These are phyloP conservation scores for Catostylus mosaicus DNA, from an alignment of 30 jellyfish, hydroid and myxozoan species.

Conservation along the genomic window DNA sequence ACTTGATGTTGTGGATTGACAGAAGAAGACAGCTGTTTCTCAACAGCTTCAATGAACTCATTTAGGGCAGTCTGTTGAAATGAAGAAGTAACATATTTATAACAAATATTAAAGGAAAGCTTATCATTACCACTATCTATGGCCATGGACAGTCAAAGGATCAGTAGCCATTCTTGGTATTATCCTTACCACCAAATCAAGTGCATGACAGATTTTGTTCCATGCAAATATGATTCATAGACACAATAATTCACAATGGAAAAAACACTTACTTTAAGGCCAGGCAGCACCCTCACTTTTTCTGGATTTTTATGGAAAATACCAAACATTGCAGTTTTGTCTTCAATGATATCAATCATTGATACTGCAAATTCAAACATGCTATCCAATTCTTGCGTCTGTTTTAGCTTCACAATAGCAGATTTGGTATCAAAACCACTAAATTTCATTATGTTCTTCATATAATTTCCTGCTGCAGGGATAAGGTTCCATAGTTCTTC, in stretches of 20 bases:
- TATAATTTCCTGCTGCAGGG: conserved; percentile 35
- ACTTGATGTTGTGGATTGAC: too few relatives aligned
- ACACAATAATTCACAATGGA: conserved; percentile 6
- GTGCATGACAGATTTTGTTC: too few relatives aligned
- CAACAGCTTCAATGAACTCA: too few relatives aligned
- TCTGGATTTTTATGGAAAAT: conserved; percentile 45
- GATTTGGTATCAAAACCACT: conserved; percentile 21
- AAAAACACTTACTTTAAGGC: conserved; percentile 27
- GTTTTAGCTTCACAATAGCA: conserved; percentile 17
- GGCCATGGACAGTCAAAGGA: too few relatives aligned
- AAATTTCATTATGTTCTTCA: conserved; percentile 27
- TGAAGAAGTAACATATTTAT: too few relatives aligned
- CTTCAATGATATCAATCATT: conserved; percentile 49
- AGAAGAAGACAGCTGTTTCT: too few relatives aligned
- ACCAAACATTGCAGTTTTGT: conserved; percentile 35
- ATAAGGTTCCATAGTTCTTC: conserved; percentile 43
- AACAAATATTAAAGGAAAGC: too few relatives aligned
- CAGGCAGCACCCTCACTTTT: conserved; percentile 42
- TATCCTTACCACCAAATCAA: too few relatives aligned
- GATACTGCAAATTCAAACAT: conserved; percentile 41
- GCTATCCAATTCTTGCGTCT: conserved; percentile 10
- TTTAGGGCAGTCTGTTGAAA: too few relatives aligned
- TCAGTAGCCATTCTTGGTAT: too few relatives aligned
- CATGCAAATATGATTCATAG: too few relatives aligned
- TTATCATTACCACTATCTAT: too few relatives aligned